Evolutionary conservation across 2,888 invertebrate species (phyloP).

Genomic region (Tortrix viridana): DNA sequence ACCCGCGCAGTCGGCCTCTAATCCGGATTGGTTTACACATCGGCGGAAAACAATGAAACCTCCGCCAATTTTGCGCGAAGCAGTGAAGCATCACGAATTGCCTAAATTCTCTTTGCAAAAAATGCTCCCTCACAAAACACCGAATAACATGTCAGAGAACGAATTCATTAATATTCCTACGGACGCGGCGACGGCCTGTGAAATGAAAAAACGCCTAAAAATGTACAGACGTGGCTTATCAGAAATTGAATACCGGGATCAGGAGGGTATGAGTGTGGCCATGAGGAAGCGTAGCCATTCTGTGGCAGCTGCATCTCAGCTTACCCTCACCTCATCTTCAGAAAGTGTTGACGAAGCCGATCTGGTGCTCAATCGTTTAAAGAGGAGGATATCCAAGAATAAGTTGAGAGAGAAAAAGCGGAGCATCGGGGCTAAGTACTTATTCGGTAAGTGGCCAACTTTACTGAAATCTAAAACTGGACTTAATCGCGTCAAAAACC

Average conservation of each 20-base stretch:
- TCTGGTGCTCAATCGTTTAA: constrained; percentile 75
- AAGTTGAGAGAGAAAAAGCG: constrained; percentile 77
- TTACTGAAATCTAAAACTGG: too few relatives aligned
- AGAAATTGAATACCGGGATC: constrained; percentile 65
- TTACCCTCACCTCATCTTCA: constrained; percentile 73
- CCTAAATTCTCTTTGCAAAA: constrained; percentile 56
- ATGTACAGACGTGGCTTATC: constrained; percentile 80
- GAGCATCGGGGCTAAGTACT: constrained; percentile 63
- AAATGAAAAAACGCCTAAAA: constrained; percentile 78
- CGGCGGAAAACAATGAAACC: constrained; percentile 61
- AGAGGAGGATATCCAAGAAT: constrained; percentile 80
- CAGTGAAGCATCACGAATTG: constrained; percentile 52
- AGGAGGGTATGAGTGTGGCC: constrained; percentile 52
- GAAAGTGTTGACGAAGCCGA: constrained; percentile 82
- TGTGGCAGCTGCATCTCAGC: constrained; percentile 60
- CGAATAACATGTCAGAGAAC: constrained; percentile 66
- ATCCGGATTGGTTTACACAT: constrained; percentile 74
- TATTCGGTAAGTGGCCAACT: constrained; percentile 61
- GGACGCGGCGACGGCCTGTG: constrained; percentile 73
- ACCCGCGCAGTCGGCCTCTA: constrained; percentile 68
- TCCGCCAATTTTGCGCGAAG: constrained; percentile 53
- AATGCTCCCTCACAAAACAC: constrained; percentile 51
- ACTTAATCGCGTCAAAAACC: too few relatives aligned
- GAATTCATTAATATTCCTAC: constrained; percentile 73
- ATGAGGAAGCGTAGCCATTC: constrained; percentile 71